Evolutionary conservation across 2,888 invertebrate species (phyloP).

Genomic region (Erebia aethiops): DNA sequence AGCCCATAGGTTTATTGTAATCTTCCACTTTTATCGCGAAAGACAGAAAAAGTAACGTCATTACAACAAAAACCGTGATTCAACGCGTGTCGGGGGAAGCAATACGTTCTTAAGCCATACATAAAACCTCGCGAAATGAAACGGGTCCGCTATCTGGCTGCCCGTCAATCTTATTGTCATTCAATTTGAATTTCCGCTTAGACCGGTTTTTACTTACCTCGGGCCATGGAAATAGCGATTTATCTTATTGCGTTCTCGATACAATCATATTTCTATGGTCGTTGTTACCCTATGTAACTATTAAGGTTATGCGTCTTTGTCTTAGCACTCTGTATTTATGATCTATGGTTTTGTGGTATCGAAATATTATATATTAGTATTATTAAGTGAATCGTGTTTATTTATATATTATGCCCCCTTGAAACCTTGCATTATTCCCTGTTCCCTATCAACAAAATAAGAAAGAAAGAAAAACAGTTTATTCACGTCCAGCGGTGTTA

Average conservation of each 20-base stretch:
- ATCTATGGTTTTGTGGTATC: too few species aligned
- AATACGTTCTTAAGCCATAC: conserved; percentile 62
- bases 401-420: too few species aligned
- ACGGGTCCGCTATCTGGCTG: conserved; percentile 69
- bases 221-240: conserved; percentile 48
- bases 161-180: conserved; percentile 81
- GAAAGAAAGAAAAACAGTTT: too few species aligned
- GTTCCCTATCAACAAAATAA: too few species aligned
- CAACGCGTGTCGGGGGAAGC: conserved; percentile 44
- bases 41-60: conserved; percentile 20
- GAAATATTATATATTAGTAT: too few species aligned
- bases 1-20: background rate
- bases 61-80: conserved; percentile 28
- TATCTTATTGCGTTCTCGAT: background rate
- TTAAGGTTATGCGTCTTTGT: too few species aligned
- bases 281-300: too few species aligned
- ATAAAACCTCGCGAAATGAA: conserved; percentile 67
- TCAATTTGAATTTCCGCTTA: conserved; percentile 78
- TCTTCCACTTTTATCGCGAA: background rate
- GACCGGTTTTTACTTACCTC: conserved; percentile 64
- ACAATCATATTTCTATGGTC: too few species aligned
- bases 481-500: too few species aligned
- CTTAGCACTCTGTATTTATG: too few species aligned
- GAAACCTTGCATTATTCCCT: too few species aligned
- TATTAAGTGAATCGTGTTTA: too few species aligned